Evolutionary conservation across 2,888 invertebrate genomes (phyloP), one percentile per base, ranked within the genome.

Genomic region (Pocota personata): DNA sequence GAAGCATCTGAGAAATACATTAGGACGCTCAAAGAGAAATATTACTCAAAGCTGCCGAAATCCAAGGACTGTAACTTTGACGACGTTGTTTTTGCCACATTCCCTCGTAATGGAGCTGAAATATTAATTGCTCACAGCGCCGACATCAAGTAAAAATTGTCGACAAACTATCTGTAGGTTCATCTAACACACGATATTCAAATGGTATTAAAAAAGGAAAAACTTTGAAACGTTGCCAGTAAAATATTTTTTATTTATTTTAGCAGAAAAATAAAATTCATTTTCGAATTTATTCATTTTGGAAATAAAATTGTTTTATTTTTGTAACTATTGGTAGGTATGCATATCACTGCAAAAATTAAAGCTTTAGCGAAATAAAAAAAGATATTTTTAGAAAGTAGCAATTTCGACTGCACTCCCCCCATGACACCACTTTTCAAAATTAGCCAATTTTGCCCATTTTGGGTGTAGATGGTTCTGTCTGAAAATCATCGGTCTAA

Each of bases 1-100:
- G 94, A 95, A 58, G 94, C 94, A 84, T 95, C 96, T 5, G 92
- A 94, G 12, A 92, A 93, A 84, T 98, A 97, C 90, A 94, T 97
- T 50, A 92, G 94, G 16, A 93, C 93, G 62, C 92, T 98, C 71
- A 95, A 95, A 91, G 93, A 95, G 64, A 94, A 95, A 73, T 97
- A 95, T 92, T 97, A 97, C 90, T 92, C 93, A 24, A 91, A 94
- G 76, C 89, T 94, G 89, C 94, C 94, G 82, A 93, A 94, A 71
- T 90, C 93, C 52, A 92, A 94, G 87, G 93, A 91, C 40, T 89
- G 93, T 69, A 93, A 93, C 88, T 93, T 94, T 40, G 93, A 94
- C 46, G 93, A 93, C 43, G 92, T 93, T 19, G 94, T 96, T 88
- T 98, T 97, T 92, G 94, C 95, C 10, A 97, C 97, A 16, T 89